Percentiles rank a stretch among this genome's conserved stretches.
Evolutionary conservation across 2,797 vertebrate genomes (phyloP).

Genomic region (Chiroxiphia lanceolata): DNA sequence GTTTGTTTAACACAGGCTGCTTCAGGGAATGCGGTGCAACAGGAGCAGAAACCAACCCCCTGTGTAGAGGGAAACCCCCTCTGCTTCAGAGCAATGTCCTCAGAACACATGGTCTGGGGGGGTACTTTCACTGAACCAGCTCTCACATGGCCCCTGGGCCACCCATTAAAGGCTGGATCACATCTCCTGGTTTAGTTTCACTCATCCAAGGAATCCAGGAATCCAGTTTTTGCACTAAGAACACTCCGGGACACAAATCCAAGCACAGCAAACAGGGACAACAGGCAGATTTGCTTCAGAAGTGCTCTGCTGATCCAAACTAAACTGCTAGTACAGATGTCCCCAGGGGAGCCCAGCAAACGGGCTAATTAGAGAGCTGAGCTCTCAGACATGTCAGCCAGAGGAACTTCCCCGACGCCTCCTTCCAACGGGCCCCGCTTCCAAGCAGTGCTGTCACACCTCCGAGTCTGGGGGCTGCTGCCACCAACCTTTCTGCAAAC

Average conservation of each 20-base stretch:
- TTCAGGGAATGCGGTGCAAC: background rate
- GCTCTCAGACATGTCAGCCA: background rate
- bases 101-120: rapidly evolving
- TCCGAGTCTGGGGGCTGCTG: background rate
- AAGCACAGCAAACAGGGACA: rapidly evolving
- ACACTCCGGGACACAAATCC: background rate
- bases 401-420: background rate
- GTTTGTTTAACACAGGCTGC: background rate
- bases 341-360: background rate
- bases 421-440: background rate
- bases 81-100: background rate
- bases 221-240: background rate
- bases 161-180: background rate
- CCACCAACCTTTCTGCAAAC: background rate
- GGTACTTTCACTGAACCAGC: background rate
- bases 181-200: background rate
- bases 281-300: background rate
- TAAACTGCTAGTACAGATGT: background rate
- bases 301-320: background rate
- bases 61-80: background rate
- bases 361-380: background rate
- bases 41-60: background rate
- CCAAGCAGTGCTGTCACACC: background rate
- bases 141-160: rapidly evolving
- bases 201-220: background rate